A percentile compares a stretch with the other conserved stretches of the same genome.
phyloP scores from a whole-genome alignment of 2,113 vertebrate species.

The Phylloscopus trochiloides region DNA sequence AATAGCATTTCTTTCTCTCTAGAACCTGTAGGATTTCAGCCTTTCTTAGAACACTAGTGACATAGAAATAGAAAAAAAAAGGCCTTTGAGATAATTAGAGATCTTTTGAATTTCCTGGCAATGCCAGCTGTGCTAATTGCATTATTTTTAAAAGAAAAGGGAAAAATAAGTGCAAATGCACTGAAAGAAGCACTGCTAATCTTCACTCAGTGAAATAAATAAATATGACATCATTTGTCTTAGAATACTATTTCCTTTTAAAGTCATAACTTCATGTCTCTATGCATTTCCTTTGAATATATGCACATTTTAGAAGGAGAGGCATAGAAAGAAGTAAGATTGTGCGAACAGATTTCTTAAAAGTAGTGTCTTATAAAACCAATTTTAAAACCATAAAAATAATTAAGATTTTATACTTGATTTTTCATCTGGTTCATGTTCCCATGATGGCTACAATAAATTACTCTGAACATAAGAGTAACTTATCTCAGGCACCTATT shows the following conservation, averaged over 20 bases:
- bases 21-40: not conserved
- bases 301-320: not conserved
- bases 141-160: not conserved
- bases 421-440: not conserved
- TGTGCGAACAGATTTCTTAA: not conserved
- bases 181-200: not conserved
- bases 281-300: not conserved
- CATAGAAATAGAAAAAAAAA: not conserved
- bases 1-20: not conserved
- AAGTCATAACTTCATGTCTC: not conserved
- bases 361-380: not conserved
- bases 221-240: not conserved
- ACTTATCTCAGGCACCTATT: not conserved
- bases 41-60: not conserved
- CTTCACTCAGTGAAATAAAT: not conserved
- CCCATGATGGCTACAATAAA: not conserved
- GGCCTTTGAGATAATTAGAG: accelerated
- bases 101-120: not conserved
- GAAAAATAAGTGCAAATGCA: not conserved
- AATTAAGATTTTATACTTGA: not conserved
- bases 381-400: not conserved
- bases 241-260: not conserved
- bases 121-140: not conserved
- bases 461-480: not conserved
- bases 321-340: not conserved